Percentiles rank a stretch among this genome's conserved stretches.
Evolutionary conservation across 1,140 invertebrate genomes (phyloP).

Genomic region (Delia radicum): DNA sequence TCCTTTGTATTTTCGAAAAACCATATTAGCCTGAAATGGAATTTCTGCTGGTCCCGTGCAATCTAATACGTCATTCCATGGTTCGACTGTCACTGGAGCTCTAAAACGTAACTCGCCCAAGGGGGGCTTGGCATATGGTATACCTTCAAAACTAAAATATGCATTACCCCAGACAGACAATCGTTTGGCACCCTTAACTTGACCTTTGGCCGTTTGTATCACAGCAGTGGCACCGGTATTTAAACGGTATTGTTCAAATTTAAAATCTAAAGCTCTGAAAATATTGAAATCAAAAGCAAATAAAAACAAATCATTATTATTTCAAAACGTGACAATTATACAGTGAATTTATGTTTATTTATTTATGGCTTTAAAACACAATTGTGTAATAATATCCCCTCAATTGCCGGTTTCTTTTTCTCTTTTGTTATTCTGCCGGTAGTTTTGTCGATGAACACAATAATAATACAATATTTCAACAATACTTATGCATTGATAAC

Average conservation of each 20-base stretch:
- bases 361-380: not conserved
- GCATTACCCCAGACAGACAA: conserved; percentile 44
- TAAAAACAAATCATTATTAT: not conserved
- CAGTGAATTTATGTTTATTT: not conserved
- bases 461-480: not conserved
- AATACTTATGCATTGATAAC: too few relatives aligned
- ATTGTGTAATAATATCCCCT: not conserved
- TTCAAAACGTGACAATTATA: not conserved
- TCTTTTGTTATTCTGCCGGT: too few relatives aligned
- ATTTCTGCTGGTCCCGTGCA: conserved; percentile 39
- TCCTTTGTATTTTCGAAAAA: conserved; percentile 49
- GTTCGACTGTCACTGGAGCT: conserved; percentile 57
- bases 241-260: conserved; percentile 44
- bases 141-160: conserved; percentile 61
- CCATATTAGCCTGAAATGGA: conserved; percentile 50
- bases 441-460: too few relatives aligned
- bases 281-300: conserved; percentile 25
- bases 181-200: conserved; percentile 43
- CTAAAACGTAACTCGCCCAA: conserved; percentile 67
- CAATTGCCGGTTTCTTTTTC: not conserved
- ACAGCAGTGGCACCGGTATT: conserved; percentile 42
- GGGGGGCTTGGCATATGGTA: conserved; percentile 74
- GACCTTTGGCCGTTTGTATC: conserved; percentile 39
- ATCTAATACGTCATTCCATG: conserved; percentile 58
- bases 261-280: conserved; percentile 45